A percentile compares a stretch with the other conserved stretches of the same genome.
Conservation (phyloP, 1,140 invertebrate species). For the Lepidurus couesii region DNA sequence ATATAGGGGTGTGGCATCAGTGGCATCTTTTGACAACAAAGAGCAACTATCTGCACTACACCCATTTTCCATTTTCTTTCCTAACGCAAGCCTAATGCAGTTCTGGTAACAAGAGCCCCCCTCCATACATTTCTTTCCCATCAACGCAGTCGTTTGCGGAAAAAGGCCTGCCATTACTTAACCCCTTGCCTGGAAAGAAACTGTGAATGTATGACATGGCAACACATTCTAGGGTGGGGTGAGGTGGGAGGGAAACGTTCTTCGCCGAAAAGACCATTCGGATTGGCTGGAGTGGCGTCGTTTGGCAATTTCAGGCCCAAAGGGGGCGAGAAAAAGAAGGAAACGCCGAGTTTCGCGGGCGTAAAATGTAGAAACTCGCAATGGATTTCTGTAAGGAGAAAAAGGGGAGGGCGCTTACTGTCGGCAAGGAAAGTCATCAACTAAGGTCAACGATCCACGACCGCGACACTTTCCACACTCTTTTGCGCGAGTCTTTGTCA, state of each 20-base stretch:
- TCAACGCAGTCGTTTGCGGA: background rate
- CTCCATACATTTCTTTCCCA: background rate
- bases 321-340: too few species aligned
- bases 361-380: too few species aligned
- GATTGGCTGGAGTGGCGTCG: too few species aligned
- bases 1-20: too few species aligned
- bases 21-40: too few species aligned
- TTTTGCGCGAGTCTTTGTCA: background rate
- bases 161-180: background rate
- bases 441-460: background rate
- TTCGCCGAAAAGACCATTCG: background rate
- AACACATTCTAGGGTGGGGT: background rate
- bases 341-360: too few species aligned
- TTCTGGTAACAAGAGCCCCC: background rate
- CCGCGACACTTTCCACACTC: conserved; percentile 7
- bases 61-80: background rate
- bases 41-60: background rate
- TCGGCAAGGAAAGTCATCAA: background rate
- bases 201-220: background rate
- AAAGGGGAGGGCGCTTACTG: background rate
- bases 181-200: background rate
- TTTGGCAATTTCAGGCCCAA: too few species aligned
- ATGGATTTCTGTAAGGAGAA: background rate
- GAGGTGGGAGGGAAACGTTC: background rate
- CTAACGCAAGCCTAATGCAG: background rate